Conservation (phyloP, 2,888 invertebrate genomes). For the Dione vanillae region DNA sequence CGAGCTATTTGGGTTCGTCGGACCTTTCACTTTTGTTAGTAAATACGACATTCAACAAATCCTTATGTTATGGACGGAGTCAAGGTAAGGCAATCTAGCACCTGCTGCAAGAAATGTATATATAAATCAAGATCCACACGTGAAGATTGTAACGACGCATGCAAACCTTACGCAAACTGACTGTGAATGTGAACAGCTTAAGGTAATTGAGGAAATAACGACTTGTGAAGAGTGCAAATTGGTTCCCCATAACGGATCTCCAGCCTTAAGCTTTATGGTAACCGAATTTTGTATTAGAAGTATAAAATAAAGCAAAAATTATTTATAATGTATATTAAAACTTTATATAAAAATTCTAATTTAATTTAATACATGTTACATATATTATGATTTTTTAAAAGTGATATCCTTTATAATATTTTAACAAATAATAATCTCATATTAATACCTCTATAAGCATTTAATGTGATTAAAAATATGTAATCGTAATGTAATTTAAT, state of each 20-base stretch:
- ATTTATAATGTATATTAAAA: too few relatives aligned
- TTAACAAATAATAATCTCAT: background rate
- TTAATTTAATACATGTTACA: too few relatives aligned
- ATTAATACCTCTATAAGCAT: too few relatives aligned
- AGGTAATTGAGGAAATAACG: constrained; percentile 68
- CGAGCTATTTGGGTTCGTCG: constrained; percentile 40
- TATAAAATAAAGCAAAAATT: too few relatives aligned
- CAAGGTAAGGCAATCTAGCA: constrained; percentile 57
- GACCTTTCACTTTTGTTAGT: constrained; percentile 64
- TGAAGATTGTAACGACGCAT: constrained; percentile 66
- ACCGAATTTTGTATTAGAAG: too few relatives aligned
- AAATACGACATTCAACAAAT: constrained; percentile 58
- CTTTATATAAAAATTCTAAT: too few relatives aligned
- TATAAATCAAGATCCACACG: constrained; percentile 60
- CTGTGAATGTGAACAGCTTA: constrained; percentile 65
- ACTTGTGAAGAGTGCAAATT: constrained; percentile 69
- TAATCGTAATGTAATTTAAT: background rate
- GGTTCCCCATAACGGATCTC: constrained; percentile 68
- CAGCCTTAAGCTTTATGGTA: constrained; percentile 44
- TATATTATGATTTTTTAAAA: too few relatives aligned
- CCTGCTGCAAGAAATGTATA: constrained; percentile 53
- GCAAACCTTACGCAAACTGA: constrained; percentile 69
- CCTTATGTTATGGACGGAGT: constrained; percentile 53
- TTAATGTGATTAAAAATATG: background rate
- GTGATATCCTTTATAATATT: background rate